A percentile compares a stretch with the other conserved stretches of the same genome.
phyloP scores from a whole-genome alignment of 2,797 vertebrate species.

The Myotis vivesi region DNA sequence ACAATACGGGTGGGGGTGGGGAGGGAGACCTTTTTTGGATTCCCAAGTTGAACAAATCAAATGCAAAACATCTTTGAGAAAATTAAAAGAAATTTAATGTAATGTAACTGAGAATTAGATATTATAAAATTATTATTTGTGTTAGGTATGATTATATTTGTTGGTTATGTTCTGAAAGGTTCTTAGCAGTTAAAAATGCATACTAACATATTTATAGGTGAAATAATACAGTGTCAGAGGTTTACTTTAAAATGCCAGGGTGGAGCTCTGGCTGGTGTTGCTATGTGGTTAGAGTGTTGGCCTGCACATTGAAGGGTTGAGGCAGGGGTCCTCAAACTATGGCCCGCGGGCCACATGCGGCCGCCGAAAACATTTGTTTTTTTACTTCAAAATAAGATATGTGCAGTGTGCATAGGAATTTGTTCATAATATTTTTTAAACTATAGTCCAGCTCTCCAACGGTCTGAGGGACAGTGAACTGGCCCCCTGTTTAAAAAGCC shows the following conservation, averaged over 20 bases:
- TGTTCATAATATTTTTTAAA: no score
- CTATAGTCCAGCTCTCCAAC: no score
- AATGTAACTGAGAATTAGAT: background rate
- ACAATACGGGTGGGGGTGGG: background rate
- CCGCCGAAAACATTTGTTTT: no score
- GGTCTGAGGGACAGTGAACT: no score
- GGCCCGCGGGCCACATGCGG: no score
- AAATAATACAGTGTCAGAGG: background rate
- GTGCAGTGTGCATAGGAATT: no score
- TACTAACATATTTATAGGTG: background rate
- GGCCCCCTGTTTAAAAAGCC: no score
- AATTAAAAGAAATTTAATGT: background rate
- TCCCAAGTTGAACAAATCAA: constrained; percentile 26
- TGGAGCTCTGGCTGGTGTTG: background rate
- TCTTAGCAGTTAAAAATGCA: background rate
- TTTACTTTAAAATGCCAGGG: background rate
- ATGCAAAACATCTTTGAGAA: constrained; percentile 23
- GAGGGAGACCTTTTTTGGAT: background rate
- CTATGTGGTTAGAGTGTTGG: no score
- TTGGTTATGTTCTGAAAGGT: background rate
- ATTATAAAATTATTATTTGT: constrained; percentile 20
- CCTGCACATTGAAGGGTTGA: no score
- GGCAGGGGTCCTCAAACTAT: no score
- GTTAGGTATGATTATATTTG: background rate
- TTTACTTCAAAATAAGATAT: no score